A percentile compares a stretch with the other conserved stretches of the same genome.
Evolutionary conservation across 2,888 invertebrate genomes (phyloP).

Genomic region (Stenichneumon culpator): DNA sequence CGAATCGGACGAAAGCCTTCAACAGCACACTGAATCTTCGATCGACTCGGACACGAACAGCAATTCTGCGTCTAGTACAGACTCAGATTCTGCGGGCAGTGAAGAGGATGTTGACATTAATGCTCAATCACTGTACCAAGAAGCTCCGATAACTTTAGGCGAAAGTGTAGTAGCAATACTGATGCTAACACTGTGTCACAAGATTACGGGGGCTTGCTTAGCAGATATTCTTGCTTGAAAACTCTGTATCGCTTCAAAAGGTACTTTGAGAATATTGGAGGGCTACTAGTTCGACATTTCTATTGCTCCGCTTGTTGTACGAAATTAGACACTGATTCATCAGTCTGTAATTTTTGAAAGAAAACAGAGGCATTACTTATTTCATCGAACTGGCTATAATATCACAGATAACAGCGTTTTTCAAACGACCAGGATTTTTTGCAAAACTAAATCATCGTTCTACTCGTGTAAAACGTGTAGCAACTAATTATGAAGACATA

Average conservation of each 20-base stretch:
- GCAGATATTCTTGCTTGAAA: constrained; percentile 38
- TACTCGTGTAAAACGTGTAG: not conserved
- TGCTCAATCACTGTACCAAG: constrained; percentile 4
- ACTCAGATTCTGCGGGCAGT: too few species aligned
- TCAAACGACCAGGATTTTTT: constrained; percentile 25
- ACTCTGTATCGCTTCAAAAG: constrained; percentile 48
- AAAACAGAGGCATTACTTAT: constrained; percentile 20
- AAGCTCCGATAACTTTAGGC: constrained; percentile 26
- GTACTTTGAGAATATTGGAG: constrained; percentile 13
- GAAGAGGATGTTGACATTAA: too few species aligned
- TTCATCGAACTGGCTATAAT: constrained; percentile 37
- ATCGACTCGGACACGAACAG: too few species aligned
- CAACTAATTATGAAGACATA: constrained; percentile 30
- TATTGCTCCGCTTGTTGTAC: constrained; percentile 37
- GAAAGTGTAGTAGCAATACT: constrained; percentile 33
- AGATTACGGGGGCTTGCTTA: constrained; percentile 17
- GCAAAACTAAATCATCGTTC: constrained; percentile 12
- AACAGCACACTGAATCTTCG: too few species aligned
- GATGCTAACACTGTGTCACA: constrained; percentile 18
- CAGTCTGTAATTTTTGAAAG: constrained; percentile 19
- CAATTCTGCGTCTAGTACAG: too few species aligned
- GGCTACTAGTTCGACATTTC: constrained; percentile 1
- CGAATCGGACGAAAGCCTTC: too few species aligned
- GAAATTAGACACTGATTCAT: not conserved
- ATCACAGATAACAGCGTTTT: constrained; percentile 44